Evolutionary conservation across 2,797 vertebrate genomes (phyloP), one percentile per base, ranked within the genome.

Genomic region (Danio choprae): DNA sequence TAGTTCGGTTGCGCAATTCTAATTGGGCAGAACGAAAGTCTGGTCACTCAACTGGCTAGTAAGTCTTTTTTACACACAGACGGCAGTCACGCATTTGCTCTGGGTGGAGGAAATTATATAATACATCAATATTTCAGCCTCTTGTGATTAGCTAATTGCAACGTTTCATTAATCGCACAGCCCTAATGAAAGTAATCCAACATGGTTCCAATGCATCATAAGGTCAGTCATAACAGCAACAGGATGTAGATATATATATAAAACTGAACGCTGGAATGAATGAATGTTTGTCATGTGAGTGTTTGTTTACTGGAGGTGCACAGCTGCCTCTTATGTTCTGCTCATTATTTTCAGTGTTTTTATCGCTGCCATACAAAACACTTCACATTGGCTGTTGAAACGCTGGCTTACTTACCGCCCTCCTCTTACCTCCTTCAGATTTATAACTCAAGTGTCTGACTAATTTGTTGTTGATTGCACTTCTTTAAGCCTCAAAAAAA

Each of bases 271-370:
- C 29, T 29, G 29, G 29, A 29, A 29, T 72, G 53, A 44, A 58
- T 43, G 40, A 18, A 55, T 9, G 16, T 12, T 53, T 43, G 15
- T 44, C 16, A 18, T 51, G 62, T 68, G 20, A 9, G 44, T 76
- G 5, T 64, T 41, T 72, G 22, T 72, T 63, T 50, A 22, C 13
- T 64, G 10, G 20, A 53, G 20, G 44, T 56, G 43, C 36, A 18
- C 53, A 64, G 58, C 67, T 77, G 65, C 65, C 55, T 62, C 53
- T 41, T 11, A 55, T 68, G 53, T 43, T 16, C 29, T 53, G 41
- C 48, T 46, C 40, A 55, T 64, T 55, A 53, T 41, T 71, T 71
- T 59, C 67, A 40, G 22, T 50, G 36, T 41, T 76, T 77, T 51
- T 82, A 36, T 22, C 38, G 36, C 50, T 62, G 44, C 16, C 51